Evolutionary conservation across 2,113 vertebrate genomes (phyloP).

Genomic region (Chrysemys picta): DNA sequence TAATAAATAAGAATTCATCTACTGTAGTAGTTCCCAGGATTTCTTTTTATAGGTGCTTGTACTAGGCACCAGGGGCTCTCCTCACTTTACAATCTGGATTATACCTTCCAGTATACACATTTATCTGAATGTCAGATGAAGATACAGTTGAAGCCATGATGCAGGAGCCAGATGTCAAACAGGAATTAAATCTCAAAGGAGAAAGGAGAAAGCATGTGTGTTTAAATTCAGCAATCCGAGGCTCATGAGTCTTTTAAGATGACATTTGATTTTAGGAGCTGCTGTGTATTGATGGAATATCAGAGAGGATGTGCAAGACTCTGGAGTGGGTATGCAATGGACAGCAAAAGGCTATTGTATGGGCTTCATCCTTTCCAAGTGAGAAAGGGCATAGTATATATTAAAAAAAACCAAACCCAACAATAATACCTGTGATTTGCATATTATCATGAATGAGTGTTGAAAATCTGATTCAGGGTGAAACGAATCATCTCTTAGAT

Average conservation of each 20-base stretch:
- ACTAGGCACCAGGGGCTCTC: constrained; percentile 54
- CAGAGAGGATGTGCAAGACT: background rate
- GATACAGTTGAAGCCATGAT: background rate
- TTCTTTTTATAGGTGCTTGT: constrained; percentile 44
- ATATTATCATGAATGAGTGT: accelerated
- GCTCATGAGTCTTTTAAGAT: background rate
- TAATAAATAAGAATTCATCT: constrained; percentile 78
- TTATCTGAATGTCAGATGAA: constrained; percentile 32
- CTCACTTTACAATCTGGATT: constrained; percentile 65
- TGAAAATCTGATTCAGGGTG: background rate
- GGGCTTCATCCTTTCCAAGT: background rate
- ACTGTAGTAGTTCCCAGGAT: constrained; percentile 42
- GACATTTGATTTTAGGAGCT: background rate
- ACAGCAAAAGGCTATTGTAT: background rate
- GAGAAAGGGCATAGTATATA: background rate
- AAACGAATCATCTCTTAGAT: background rate
- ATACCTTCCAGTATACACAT: background rate
- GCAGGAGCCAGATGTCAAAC: constrained; percentile 5
- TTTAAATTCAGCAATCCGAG: background rate
- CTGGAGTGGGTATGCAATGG: background rate
- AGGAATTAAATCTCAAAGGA: constrained; percentile 15
- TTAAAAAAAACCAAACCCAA: background rate
- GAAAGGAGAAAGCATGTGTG: background rate
- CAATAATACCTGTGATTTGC: background rate
- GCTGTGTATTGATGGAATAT: background rate